Conservation (phyloP, 2,797 vertebrate genomes). For the Eleutherodactylus coqui region DNA sequence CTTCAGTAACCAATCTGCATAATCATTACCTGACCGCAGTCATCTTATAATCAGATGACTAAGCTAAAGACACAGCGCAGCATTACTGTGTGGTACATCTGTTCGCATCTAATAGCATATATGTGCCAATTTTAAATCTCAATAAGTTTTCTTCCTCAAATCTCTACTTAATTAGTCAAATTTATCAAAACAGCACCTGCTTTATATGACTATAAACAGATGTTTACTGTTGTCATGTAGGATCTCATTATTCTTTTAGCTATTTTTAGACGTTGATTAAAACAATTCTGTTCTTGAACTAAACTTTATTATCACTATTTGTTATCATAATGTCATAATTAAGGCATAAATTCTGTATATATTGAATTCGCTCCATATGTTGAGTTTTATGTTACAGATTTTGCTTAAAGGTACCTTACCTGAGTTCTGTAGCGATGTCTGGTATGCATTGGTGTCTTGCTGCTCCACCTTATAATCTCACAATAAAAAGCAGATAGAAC, state of each 20-base stretch:
- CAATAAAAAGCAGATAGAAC: too few species aligned
- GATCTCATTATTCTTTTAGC: constrained; percentile 1
- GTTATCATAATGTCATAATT: neutral
- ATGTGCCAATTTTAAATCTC: constrained; percentile 71
- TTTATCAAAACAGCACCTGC: constrained; percentile 79
- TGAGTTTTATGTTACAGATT: neutral
- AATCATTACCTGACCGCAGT: constrained; percentile 68
- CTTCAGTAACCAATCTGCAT: constrained; percentile 61
- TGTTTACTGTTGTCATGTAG: constrained; percentile 4
- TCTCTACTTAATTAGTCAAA: constrained; percentile 77
- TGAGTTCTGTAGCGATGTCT: too few species aligned
- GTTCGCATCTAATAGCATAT: constrained; percentile 69
- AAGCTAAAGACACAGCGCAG: constrained; percentile 66
- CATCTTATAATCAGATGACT: constrained; percentile 64
- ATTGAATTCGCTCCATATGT: neutral
- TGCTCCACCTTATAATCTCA: neutral
- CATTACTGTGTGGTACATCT: constrained; percentile 69
- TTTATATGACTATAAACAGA: constrained; percentile 65
- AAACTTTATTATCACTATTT: constrained; percentile 16
- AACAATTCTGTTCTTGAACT: neutral
- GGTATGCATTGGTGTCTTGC: neutral
- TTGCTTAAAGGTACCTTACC: neutral
- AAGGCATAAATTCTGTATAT: neutral
- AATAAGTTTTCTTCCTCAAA: constrained; percentile 73
- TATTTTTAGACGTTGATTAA: constrained; percentile 29